These are phyloP conservation scores for Tachina lurida DNA, from an alignment of 2,888 invertebrate genomes.

Conservation along the genomic window DNA sequence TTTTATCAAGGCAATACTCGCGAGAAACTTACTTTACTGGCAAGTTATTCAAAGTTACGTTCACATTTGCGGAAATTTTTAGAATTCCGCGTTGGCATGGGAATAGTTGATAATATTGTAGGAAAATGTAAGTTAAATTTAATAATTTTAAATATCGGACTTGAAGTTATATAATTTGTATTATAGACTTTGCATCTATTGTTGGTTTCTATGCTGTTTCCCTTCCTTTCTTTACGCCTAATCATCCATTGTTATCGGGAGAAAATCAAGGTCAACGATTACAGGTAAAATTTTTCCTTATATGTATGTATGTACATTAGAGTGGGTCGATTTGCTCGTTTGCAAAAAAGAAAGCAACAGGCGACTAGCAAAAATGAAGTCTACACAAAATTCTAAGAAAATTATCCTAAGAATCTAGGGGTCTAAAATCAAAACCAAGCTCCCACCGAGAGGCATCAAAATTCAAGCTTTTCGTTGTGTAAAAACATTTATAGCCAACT, in stretches of 20 bases:
- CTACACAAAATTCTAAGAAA: no score
- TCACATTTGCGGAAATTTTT: constrained; percentile 93
- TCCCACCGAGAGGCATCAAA: no score
- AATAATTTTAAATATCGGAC: neutral
- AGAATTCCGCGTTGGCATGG: constrained; percentile 95
- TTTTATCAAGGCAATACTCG: constrained; percentile 92
- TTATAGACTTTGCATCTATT: constrained; percentile 94
- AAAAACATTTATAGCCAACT: no score
- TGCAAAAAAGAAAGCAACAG: no score
- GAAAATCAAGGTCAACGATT: constrained; percentile 90
- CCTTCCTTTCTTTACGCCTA: constrained; percentile 92
- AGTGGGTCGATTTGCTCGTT: no score
- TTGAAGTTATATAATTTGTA: constrained; percentile 10
- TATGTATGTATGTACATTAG: no score
- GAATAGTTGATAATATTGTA: constrained; percentile 96
- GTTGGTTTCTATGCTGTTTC: constrained; percentile 98
- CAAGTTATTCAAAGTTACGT: constrained; percentile 94
- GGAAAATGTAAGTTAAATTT: constrained; percentile 91
- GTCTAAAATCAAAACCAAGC: no score
- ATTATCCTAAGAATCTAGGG: no score
- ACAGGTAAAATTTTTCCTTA: constrained; percentile 84
- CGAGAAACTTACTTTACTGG: constrained; percentile 93
- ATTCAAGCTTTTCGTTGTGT: no score
- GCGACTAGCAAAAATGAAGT: no score
- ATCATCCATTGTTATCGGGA: constrained; percentile 87